A percentile compares a stretch with the other conserved stretches of the same genome.
phyloP scores from a whole-genome alignment of 2,113 vertebrate species.

The Monopterus albus region DNA sequence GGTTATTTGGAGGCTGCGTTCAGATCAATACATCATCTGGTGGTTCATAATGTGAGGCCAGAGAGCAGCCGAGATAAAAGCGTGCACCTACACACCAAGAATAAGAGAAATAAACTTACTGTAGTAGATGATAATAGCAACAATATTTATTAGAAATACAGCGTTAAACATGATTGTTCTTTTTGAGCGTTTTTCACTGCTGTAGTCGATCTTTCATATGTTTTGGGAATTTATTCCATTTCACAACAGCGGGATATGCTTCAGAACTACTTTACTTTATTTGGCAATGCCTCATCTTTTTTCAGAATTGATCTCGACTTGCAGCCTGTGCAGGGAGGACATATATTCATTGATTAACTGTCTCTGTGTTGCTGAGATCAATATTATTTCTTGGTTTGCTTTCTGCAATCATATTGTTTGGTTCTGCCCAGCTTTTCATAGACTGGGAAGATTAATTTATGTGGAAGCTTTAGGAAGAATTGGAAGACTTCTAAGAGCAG shows the following conservation, averaged over 20 bases:
- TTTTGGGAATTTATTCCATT: conserved; percentile 68
- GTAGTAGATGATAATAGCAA: conserved; percentile 18
- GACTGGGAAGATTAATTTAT: conserved; percentile 69
- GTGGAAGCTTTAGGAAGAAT: conserved; percentile 13
- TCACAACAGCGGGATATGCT: conserved; percentile 58
- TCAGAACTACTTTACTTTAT: conserved; percentile 73
- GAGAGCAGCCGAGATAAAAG: conserved; percentile 54
- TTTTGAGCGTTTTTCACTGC: conserved; percentile 41
- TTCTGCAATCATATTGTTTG: conserved; percentile 80
- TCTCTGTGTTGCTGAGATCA: conserved; percentile 76
- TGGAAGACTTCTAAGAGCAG: neutral
- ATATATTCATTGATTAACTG: conserved; percentile 82
- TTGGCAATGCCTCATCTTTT: conserved; percentile 78
- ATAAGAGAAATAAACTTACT: conserved; percentile 39
- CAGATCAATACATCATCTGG: conserved; percentile 84
- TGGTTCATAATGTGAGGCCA: conserved; percentile 63
- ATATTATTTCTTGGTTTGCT: conserved; percentile 82
- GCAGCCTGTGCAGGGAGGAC: conserved; percentile 74
- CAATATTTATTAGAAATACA: conserved; percentile 51
- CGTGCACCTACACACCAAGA: conserved; percentile 41
- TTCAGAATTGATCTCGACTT: conserved; percentile 77
- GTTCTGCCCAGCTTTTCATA: conserved; percentile 62
- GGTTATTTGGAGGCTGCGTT: conserved; percentile 78
- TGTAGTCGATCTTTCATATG: conserved; percentile 50
- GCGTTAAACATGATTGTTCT: conserved; percentile 46